These are phyloP conservation scores for Acanthisitta chloris DNA, from an alignment of 2,113 vertebrate genomes.

Conservation along the genomic window DNA sequence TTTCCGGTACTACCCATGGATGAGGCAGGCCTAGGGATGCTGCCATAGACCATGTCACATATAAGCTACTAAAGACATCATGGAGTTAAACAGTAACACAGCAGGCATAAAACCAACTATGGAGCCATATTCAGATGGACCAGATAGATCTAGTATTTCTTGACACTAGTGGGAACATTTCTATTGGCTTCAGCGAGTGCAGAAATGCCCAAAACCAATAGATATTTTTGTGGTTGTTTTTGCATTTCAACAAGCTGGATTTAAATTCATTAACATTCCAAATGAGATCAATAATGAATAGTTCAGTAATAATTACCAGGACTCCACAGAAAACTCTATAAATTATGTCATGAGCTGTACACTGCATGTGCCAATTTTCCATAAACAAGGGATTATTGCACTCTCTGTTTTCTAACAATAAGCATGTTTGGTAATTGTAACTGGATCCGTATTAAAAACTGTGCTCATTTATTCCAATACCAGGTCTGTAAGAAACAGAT, in stretches of 20 bases:
- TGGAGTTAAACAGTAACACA: not conserved
- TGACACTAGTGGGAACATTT: not conserved
- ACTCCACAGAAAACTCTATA: slow-evolving; percentile 39
- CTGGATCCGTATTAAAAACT: not conserved
- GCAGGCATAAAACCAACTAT: not conserved
- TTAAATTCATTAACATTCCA: slow-evolving; percentile 58
- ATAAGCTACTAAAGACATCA: not conserved
- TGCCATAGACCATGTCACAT: not conserved
- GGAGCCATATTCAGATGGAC: not conserved
- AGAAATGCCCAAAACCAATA: slow-evolving; percentile 15
- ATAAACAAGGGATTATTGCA: slow-evolving; percentile 37
- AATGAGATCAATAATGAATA: slow-evolving; percentile 62
- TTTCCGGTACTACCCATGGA: not conserved
- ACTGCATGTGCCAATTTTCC: slow-evolving; percentile 48
- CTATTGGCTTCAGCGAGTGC: not conserved
- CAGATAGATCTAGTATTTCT: not conserved
- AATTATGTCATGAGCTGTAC: slow-evolving; percentile 41
- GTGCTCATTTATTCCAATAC: not conserved
- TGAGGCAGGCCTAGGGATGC: not conserved
- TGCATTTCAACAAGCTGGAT: slow-evolving; percentile 46
- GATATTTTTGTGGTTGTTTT: slow-evolving; percentile 37
- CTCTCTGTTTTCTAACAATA: slow-evolving; percentile 51
- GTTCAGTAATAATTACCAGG: slow-evolving; percentile 63
- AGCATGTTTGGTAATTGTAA: slow-evolving; percentile 16
- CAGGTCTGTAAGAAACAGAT: not conserved